Base-by-base conservation (phyloP, 2,888 invertebrate genomes). In the Amphimallon solstitiale region DNA sequence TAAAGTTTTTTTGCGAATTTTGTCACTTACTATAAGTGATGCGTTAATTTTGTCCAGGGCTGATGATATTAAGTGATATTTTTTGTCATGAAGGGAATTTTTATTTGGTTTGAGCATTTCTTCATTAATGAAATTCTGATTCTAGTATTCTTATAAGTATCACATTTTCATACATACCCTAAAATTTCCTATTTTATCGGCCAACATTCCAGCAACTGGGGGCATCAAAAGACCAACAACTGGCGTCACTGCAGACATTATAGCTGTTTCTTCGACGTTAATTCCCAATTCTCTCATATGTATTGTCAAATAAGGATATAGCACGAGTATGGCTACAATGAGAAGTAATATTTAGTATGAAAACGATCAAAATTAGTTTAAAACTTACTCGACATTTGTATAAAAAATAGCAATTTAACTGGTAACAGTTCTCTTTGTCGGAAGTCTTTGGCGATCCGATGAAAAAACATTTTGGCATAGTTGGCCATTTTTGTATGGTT, bases 271-370 rank as follows among this genome's bases (percentile, higher is more conserved):
- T 81, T 91, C 90, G 62, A 91, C 90, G 76, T 88, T 90, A 79
- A 92, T 90, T 52, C 92, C 92, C 73, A 92, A 81, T 78, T 91
- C 90, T 65, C 91, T 85, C 90, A 92, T 91, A 79, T 92, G 92
- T 72, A 92, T 90, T 52, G 92, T 92, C 78, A 92, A 82, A 83
- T 92, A 92, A 3, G 92, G 92, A 79, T 92, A 92, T 68, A 92
- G 82, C 52, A 92, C 92, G 77, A 89, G 88, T 61, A 92, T 82
- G 17, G 92, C 92, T 92, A 80, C 10, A 7, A 23, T 7, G 9
- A 37, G 14, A 37, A 37, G 6, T 23, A n/a, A 34, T 12, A 45
- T 63, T 40, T 2, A 43, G 14, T 38, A 61, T 37, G 34, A 51
- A 48, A 14, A 60, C 1, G n/a, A 51, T 40, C 14, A 45, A 59